A percentile compares a stretch with the other conserved stretches of the same genome.
Evolutionary conservation across 2,113 vertebrate genomes (phyloP).

Genomic region (Misgurnus mizolepis): DNA sequence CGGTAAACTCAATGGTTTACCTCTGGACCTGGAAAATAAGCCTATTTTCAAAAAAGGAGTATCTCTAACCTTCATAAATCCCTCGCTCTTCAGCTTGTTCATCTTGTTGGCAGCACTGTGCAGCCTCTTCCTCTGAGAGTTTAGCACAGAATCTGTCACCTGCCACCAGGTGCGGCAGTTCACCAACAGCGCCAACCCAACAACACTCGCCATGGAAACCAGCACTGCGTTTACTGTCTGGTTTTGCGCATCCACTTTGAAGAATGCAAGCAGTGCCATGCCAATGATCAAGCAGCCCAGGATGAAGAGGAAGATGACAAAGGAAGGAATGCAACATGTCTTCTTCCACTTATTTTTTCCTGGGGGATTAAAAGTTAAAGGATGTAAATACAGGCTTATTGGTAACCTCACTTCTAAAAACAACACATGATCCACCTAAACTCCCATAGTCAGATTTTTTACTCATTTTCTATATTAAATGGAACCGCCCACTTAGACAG

Average conservation of each 20-base stretch:
- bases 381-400: too few relatives aligned
- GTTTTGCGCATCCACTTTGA: constrained; percentile 81
- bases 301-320: constrained; percentile 87
- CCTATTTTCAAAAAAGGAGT: too few relatives aligned
- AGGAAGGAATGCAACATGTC: constrained; percentile 94
- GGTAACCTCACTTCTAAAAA: not conserved
- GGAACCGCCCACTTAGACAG: not conserved
- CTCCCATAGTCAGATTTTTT: too few relatives aligned
- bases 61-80: constrained; percentile 99
- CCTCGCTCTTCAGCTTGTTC: constrained; percentile 93
- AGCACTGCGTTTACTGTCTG: constrained; percentile 85
- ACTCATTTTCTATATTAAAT: too few relatives aligned
- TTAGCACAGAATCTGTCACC: constrained; percentile 89
- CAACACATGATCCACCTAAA: not conserved
- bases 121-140: constrained; percentile 93
- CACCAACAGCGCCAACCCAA: constrained; percentile 88
- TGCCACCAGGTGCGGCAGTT: constrained; percentile 97
- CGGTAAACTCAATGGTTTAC: too few relatives aligned
- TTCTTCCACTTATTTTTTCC: constrained; percentile 96
- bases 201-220: constrained; percentile 80
- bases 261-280: constrained; percentile 82
- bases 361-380: constrained; percentile 56
- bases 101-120: constrained; percentile 90
- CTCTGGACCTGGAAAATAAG: too few relatives aligned
- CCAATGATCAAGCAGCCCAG: constrained; percentile 83